phyloP scores from a whole-genome alignment of 2,797 vertebrate genomes.

The Lutjanus argentimaculatus region DNA sequence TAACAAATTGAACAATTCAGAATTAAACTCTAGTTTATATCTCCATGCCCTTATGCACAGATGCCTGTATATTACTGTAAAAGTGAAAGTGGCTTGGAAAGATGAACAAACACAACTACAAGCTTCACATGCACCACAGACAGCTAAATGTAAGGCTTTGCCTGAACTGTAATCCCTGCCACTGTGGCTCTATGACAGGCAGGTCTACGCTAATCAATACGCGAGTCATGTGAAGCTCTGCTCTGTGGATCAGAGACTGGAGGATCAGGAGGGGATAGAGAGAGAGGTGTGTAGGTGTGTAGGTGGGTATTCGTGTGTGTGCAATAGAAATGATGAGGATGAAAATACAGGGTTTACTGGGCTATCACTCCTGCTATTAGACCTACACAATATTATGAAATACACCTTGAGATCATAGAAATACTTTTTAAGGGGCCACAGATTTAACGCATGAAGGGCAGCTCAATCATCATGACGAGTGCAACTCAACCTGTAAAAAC shows the following conservation, averaged over 20 bases:
- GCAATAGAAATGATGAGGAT: constrained; percentile 3
- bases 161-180: constrained; percentile 44
- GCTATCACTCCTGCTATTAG: not conserved
- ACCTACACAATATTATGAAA: not conserved
- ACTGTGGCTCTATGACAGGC: constrained; percentile 24
- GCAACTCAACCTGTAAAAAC: not conserved
- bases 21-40: not conserved
- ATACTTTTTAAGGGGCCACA: not conserved
- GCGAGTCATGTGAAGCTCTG: constrained; percentile 31
- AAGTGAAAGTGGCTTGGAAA: not conserved
- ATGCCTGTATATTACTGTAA: not conserved
- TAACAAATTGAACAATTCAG: not conserved
- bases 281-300: constrained; percentile 6
- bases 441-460: not conserved
- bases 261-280: constrained; percentile 39
- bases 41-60: not conserved
- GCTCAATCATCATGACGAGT: not conserved
- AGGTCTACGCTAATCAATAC: constrained; percentile 38
- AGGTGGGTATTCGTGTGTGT: not conserved
- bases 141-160: constrained; percentile 32
- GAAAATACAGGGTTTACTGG: constrained; percentile 30
- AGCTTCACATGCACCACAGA: constrained; percentile 7
- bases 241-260: constrained; percentile 20
- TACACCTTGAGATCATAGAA: constrained; percentile 3
- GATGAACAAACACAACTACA: not conserved